Evolutionary conservation across 1,140 invertebrate species (phyloP).

Genomic region (Schlechtendalia chinensis): DNA sequence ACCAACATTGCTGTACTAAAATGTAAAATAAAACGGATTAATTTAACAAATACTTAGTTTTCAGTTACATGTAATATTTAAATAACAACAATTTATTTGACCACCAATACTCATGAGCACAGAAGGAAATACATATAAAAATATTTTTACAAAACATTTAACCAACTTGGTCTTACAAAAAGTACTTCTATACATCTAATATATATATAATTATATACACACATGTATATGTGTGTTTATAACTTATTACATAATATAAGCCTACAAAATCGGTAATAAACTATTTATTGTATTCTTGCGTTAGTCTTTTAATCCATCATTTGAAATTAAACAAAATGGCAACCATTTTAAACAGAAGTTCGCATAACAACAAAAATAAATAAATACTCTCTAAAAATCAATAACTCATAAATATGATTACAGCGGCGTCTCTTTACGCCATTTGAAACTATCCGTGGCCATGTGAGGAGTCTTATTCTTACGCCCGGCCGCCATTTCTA

Average conservation of each 20-base stretch:
- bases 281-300: neutral
- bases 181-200: neutral
- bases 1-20: neutral
- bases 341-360: neutral
- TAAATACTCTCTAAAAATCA: constrained; percentile 4
- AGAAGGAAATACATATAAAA: constrained; percentile 4
- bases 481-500: constrained; percentile 64
- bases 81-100: neutral
- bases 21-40: neutral
- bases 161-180: constrained; percentile 1
- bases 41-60: neutral
- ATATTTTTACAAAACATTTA: constrained; percentile 5
- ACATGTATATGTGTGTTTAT: too few relatives aligned
- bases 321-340: constrained; percentile 7
- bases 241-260: neutral
- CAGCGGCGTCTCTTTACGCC: constrained; percentile 72
- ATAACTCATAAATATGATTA: constrained; percentile 53
- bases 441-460: constrained; percentile 65
- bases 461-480: constrained; percentile 58
- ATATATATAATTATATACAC: too few relatives aligned
- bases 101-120: neutral
- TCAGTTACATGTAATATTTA: too few relatives aligned
- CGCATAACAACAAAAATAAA: constrained; percentile 6
- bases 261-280: neutral
- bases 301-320: neutral